Evolutionary conservation across 1,140 invertebrate species (phyloP).

Genomic region (Druon quercuslanigerum): DNA sequence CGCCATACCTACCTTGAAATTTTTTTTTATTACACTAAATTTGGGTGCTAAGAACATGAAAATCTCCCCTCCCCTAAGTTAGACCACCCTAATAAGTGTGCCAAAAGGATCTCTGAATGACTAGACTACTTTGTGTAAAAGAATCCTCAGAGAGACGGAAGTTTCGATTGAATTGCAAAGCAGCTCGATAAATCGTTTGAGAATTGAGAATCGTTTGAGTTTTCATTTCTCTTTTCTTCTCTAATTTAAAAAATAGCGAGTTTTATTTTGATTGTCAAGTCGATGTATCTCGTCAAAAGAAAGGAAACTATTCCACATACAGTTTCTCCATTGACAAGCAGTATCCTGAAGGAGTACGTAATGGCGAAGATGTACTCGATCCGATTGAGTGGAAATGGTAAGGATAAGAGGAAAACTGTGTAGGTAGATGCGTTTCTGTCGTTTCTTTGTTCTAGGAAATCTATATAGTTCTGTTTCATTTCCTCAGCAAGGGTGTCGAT

Average conservation of each 20-base stretch:
- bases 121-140: too few relatives aligned
- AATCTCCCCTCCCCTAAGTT: too few relatives aligned
- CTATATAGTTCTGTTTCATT: slow-evolving; percentile 26
- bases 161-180: too few relatives aligned
- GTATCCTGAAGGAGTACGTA: slow-evolving; percentile 41
- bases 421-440: slow-evolving; percentile 48
- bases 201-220: not conserved
- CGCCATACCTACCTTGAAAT: too few relatives aligned
- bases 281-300: not conserved
- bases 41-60: too few relatives aligned
- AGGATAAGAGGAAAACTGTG: slow-evolving; percentile 53
- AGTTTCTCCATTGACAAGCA: slow-evolving; percentile 22
- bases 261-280: slow-evolving; percentile 27
- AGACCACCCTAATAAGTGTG: too few relatives aligned
- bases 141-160: too few relatives aligned
- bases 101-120: too few relatives aligned
- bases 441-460: slow-evolving; percentile 25
- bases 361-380: slow-evolving; percentile 50
- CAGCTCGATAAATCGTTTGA: too few relatives aligned
- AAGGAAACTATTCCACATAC: slow-evolving; percentile 18
- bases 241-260: slow-evolving; percentile 15
- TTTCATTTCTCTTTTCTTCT: not conserved
- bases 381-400: slow-evolving; percentile 54
- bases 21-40: too few relatives aligned
- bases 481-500: slow-evolving; percentile 23